phyloP scores from a whole-genome alignment of 2,888 invertebrate genomes.

The Melitaea athalia region DNA sequence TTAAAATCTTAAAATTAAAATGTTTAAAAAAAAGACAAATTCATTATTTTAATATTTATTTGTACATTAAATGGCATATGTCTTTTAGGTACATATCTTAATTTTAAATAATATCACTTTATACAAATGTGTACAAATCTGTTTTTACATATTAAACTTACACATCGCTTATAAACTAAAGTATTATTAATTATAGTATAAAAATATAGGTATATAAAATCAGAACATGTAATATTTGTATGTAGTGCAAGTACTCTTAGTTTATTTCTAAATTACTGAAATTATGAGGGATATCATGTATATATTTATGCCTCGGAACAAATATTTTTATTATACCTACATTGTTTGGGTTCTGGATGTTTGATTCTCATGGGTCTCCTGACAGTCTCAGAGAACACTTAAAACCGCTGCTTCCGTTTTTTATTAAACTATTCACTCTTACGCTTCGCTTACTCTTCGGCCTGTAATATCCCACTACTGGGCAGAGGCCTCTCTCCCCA shows the following conservation, averaged over 20 bases:
- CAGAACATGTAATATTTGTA: not conserved
- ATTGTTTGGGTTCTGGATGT: too few species aligned
- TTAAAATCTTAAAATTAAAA: not conserved
- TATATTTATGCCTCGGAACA: not conserved
- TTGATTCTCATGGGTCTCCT: too few species aligned
- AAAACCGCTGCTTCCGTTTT: too few species aligned
- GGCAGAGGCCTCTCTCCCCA: too few species aligned
- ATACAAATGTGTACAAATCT: constrained; percentile 30
- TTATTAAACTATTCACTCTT: too few species aligned
- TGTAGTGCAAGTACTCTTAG: not conserved
- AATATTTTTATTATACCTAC: too few species aligned
- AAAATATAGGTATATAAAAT: not conserved
- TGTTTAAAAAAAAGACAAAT: constrained; percentile 14
- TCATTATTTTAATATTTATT: constrained; percentile 42
- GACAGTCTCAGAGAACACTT: too few species aligned
- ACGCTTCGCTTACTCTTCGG: too few species aligned
- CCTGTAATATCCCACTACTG: too few species aligned
- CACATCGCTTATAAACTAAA: not conserved
- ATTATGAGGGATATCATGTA: not conserved
- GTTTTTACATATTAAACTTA: constrained; percentile 8
- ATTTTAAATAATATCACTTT: constrained; percentile 64
- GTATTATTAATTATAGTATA: not conserved
- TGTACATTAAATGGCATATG: constrained; percentile 58
- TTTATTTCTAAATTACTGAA: not conserved
- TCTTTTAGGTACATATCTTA: constrained; percentile 65